Evolutionary conservation across 1,140 invertebrate genomes (phyloP).

Genomic region (Anoplophora glabripennis): DNA sequence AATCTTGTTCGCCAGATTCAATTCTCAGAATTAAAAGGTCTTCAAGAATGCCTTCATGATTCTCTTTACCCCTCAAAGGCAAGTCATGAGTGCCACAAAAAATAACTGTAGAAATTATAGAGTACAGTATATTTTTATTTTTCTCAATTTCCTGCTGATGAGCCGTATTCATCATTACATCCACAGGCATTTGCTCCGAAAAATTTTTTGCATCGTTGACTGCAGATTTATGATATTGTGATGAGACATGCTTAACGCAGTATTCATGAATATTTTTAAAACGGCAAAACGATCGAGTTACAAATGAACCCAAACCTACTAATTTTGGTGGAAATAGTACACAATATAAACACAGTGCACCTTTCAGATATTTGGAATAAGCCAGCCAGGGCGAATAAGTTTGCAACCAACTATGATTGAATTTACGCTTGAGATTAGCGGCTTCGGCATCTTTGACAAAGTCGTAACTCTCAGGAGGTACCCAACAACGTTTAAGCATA

Average conservation of each 20-base stretch:
- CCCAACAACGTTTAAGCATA: too few relatives aligned
- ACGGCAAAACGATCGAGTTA: neutral
- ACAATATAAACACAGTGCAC: conserved; percentile 5
- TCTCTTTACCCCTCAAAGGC: too few relatives aligned
- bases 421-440: conserved; percentile 1
- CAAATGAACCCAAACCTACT: neutral
- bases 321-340: neutral
- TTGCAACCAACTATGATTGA: conserved; percentile 7
- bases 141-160: neutral
- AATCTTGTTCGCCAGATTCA: too few relatives aligned
- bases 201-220: neutral
- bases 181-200: neutral
- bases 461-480: neutral
- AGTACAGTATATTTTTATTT: neutral
- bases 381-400: conserved; percentile 1
- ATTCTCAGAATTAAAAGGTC: too few relatives aligned
- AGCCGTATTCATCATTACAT: neutral
- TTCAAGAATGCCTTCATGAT: too few relatives aligned
- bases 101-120: neutral
- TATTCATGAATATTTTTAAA: neutral
- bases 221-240: neutral
- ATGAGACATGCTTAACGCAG: neutral
- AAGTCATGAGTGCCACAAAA: neutral
- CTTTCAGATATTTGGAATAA: neutral
- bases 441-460: conserved; percentile 1